Evolutionary conservation across 1,140 invertebrate species (phyloP).

Genomic region (Helicoverpa armigera): DNA sequence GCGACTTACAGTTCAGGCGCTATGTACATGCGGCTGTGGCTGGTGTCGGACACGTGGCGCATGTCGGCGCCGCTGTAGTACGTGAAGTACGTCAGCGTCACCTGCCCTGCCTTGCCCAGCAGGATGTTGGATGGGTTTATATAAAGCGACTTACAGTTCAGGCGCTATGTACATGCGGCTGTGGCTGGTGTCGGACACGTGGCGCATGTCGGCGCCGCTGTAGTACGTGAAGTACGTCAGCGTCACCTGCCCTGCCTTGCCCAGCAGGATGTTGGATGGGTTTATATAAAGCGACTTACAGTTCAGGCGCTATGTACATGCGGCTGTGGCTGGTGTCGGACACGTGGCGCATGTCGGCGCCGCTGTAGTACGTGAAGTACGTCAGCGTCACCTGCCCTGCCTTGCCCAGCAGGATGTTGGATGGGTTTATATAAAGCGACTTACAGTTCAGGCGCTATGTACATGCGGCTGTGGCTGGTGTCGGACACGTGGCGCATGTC

Average conservation of each 20-base stretch:
- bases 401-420: constrained; percentile 91
- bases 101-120: constrained; percentile 89
- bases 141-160: constrained; percentile 78
- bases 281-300: constrained; percentile 78
- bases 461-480: constrained; percentile 75
- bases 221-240: constrained; percentile 88
- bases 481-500: constrained; percentile 52
- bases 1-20: constrained; percentile 88
- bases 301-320: constrained; percentile 90
- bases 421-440: constrained; percentile 85
- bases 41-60: constrained; percentile 22
- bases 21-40: constrained; percentile 84
- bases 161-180: constrained; percentile 89
- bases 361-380: constrained; percentile 84
- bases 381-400: constrained; percentile 90
- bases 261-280: constrained; percentile 91
- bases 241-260: constrained; percentile 89
- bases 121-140: constrained; percentile 91
- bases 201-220: constrained; percentile 57
- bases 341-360: constrained; percentile 53
- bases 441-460: constrained; percentile 90
- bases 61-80: constrained; percentile 62
- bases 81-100: constrained; percentile 89
- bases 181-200: not conserved
- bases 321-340: constrained; percentile 53